These are phyloP conservation scores for Schrankia costaestrigalis DNA, from an alignment of 2,888 invertebrate species.

Conservation along the genomic window DNA sequence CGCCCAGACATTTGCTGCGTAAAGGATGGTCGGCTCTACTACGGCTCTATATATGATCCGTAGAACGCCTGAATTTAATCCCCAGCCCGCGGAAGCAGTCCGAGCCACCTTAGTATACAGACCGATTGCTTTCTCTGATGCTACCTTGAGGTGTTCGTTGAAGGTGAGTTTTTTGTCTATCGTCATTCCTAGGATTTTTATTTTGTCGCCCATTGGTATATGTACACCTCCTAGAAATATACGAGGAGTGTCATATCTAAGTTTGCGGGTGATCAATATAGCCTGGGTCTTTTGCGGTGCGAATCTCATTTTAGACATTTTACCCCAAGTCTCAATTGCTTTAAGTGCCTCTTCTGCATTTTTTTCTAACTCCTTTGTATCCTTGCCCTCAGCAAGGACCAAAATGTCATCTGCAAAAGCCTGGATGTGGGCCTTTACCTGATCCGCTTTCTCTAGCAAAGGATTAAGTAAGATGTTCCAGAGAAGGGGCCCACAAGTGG, in stretches of 20 bases:
- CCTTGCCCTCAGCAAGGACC: neutral
- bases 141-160: neutral
- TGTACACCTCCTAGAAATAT: neutral
- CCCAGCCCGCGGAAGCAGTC: neutral
- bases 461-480: constrained; percentile 11
- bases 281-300: neutral
- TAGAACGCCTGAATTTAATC: neutral
- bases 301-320: neutral
- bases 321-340: neutral
- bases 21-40: neutral
- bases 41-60: neutral
- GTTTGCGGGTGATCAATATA: neutral
- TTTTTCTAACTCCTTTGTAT: neutral
- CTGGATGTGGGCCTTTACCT: neutral
- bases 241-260: neutral
- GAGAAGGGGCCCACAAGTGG: constrained; percentile 7
- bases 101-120: neutral
- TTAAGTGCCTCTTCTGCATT: neutral
- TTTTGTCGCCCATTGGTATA: neutral
- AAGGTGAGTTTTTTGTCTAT: neutral
- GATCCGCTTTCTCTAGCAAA: neutral
- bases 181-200: neutral
- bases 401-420: constrained; percentile 9
- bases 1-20: neutral
- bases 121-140: neutral